Conservation (phyloP, 2,797 vertebrate species). For the Diplodus puntazzo region DNA sequence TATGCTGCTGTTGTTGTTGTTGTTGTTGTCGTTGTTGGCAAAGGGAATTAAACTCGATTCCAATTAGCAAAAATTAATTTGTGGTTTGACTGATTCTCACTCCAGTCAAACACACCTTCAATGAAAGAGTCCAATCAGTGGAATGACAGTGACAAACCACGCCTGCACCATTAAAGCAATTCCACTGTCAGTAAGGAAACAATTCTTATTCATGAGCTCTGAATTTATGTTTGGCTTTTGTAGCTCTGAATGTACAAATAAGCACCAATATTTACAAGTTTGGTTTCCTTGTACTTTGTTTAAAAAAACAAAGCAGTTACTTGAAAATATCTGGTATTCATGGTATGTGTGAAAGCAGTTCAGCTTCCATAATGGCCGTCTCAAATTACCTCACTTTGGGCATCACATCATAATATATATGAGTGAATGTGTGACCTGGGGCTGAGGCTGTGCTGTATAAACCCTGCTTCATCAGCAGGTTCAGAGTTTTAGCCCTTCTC, state of each 20-base stretch:
- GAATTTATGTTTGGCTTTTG: background rate
- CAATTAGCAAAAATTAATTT: background rate
- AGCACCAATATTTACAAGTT: background rate
- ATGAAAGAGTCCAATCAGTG: background rate
- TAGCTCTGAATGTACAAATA: background rate
- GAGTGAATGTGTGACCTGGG: background rate
- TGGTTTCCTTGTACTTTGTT: background rate
- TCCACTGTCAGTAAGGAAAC: background rate
- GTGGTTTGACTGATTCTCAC: background rate
- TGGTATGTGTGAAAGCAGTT: background rate
- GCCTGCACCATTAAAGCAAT: background rate
- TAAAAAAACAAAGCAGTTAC: background rate
- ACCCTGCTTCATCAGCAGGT: conserved; percentile 28
- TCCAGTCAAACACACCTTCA: background rate
- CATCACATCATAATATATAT: conserved; percentile 4
- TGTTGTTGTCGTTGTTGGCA: conserved; percentile 5
- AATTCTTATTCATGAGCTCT: background rate
- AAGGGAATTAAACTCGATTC: background rate
- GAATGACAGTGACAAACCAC: background rate
- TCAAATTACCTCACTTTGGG: background rate
- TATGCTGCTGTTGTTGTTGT: background rate
- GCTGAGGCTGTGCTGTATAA: background rate
- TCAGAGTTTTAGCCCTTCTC: conserved; percentile 3
- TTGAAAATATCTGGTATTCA: background rate
- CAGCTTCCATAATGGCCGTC: background rate